A percentile compares a stretch with the other conserved stretches of the same genome.
Conservation (phyloP, 2,113 vertebrate species). For the Catharus fuscescens region DNA sequence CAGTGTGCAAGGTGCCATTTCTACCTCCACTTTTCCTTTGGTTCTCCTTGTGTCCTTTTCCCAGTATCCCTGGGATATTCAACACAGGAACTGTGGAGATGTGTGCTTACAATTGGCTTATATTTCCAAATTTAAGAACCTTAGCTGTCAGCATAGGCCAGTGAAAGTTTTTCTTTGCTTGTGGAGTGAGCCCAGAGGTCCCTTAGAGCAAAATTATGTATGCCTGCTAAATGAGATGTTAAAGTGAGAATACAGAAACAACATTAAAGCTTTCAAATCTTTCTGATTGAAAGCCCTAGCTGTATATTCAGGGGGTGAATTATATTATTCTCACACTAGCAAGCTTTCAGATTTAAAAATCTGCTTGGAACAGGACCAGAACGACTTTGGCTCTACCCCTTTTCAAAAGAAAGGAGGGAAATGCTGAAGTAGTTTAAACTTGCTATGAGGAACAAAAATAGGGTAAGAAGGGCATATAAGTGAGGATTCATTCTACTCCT, state of each 20-base stretch:
- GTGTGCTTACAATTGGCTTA: background rate
- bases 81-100: background rate
- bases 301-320: background rate
- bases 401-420: background rate
- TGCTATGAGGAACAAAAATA: background rate
- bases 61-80: fast-evolving
- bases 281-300: constrained; percentile 8
- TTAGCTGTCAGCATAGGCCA: background rate
- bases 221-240: constrained; percentile 13
- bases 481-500: background rate
- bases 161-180: background rate
- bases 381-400: background rate
- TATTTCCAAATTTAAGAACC: background rate
- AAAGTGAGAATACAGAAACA: constrained; percentile 22
- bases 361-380: background rate
- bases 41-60: background rate
- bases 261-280: constrained; percentile 3
- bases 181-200: constrained; percentile 28
- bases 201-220: constrained; percentile 1
- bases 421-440: background rate
- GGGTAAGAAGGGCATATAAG: background rate
- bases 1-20: background rate
- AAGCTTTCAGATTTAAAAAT: background rate
- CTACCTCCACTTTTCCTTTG: background rate
- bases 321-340: background rate